These are phyloP conservation scores for Etheostoma perlongum DNA, from an alignment of 2,797 vertebrate species.

Conservation along the genomic window DNA sequence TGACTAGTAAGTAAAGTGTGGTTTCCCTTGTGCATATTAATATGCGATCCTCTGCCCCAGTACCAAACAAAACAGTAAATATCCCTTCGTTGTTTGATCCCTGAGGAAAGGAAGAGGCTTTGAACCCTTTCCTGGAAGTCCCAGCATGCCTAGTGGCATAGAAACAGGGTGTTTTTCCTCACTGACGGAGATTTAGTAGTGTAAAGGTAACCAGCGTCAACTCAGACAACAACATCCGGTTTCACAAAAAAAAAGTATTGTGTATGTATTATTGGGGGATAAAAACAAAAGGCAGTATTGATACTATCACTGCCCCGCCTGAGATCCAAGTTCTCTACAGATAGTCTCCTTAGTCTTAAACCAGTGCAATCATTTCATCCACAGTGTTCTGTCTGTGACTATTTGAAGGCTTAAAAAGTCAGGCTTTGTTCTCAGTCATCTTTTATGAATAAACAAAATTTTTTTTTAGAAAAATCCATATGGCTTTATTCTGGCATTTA, in stretches of 20 bases:
- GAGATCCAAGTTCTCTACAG: too few relatives aligned
- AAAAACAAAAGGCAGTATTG: neutral
- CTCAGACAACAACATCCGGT: neutral
- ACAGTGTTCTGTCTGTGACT: neutral
- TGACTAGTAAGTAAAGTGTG: slow-evolving; percentile 14
- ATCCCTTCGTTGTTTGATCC: slow-evolving; percentile 76
- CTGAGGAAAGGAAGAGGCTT: slow-evolving; percentile 79
- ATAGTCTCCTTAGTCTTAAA: too few relatives aligned
- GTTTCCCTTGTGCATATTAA: slow-evolving; percentile 43
- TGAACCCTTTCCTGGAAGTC: slow-evolving; percentile 79
- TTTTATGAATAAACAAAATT: neutral
- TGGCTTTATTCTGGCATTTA: neutral
- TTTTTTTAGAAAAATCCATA: neutral
- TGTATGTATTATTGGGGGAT: neutral
- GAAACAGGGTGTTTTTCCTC: slow-evolving; percentile 68
- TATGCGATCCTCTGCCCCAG: slow-evolving; percentile 56
- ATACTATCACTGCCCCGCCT: neutral
- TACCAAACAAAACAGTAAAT: slow-evolving; percentile 83
- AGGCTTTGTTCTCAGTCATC: neutral
- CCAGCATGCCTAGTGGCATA: slow-evolving; percentile 46
- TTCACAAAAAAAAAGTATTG: neutral
- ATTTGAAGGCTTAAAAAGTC: neutral
- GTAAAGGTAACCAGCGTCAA: slow-evolving; percentile 5
- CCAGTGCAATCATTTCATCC: neutral
- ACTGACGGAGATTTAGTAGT: slow-evolving; percentile 33